Conservation (phyloP, 92 coral and sea anemone genomes). For the Nematostella vectensis region DNA sequence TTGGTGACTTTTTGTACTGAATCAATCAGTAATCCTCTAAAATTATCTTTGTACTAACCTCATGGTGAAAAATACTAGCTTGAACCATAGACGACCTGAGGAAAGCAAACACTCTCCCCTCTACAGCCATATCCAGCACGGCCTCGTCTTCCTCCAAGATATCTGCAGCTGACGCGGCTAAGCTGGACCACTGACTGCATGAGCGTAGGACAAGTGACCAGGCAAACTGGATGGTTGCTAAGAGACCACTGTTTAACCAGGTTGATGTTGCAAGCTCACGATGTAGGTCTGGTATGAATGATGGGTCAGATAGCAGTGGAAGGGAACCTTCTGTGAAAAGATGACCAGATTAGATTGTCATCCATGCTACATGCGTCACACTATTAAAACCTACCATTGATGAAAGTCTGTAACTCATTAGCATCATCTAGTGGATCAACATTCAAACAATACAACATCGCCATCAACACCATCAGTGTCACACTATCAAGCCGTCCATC, state of each 20-base stretch:
- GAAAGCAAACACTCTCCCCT: slow-evolving; percentile 65
- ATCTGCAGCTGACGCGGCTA: slow-evolving; percentile 56
- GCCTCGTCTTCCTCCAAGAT: slow-evolving; percentile 80
- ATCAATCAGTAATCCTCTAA: too few species aligned
- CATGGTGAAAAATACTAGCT: slow-evolving; percentile 73
- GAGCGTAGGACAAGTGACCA: slow-evolving; percentile 84
- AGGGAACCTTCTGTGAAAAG: slow-evolving; percentile 48
- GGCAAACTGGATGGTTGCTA: slow-evolving; percentile 72
- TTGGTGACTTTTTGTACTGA: too few species aligned
- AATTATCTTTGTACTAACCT: too few species aligned
- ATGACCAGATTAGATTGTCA: neutral
- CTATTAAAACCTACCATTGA: slow-evolving; percentile 41
- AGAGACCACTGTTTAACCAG: slow-evolving; percentile 71
- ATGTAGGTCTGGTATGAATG: slow-evolving; percentile 78
- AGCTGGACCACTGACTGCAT: slow-evolving; percentile 88
- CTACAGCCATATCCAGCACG: slow-evolving; percentile 69
- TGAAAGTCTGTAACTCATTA: slow-evolving; percentile 54
- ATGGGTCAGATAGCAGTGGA: slow-evolving; percentile 68
- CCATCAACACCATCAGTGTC: slow-evolving; percentile 69
- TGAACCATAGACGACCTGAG: slow-evolving; percentile 53
- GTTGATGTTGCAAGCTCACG: slow-evolving; percentile 48
- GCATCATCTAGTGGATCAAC: slow-evolving; percentile 81
- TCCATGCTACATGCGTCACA: neutral
- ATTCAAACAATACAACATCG: slow-evolving; percentile 77
- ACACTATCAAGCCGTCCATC: slow-evolving; percentile 82